These are phyloP conservation scores for Calameuta idolon DNA, from an alignment of 2,888 invertebrate genomes.

Conservation along the genomic window DNA sequence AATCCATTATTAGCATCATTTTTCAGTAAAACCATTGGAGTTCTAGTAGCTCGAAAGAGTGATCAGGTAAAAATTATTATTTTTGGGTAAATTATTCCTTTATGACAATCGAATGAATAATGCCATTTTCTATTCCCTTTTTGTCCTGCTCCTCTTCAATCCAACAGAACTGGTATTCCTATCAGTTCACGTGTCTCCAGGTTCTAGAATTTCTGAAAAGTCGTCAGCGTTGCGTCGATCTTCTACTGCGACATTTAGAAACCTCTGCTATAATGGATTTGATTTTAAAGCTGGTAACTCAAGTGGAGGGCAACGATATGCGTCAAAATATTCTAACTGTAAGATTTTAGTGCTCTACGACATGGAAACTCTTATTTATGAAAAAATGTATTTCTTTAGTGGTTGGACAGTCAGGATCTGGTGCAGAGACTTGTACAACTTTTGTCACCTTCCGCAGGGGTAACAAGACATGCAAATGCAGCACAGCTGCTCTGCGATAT, in stretches of 20 bases:
- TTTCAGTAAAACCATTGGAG: constrained; percentile 94
- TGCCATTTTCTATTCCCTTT: not conserved
- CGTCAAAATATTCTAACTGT: constrained; percentile 79
- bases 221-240: constrained; percentile 87
- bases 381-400: constrained; percentile 70
- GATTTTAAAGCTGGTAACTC: constrained; percentile 85
- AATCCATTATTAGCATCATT: constrained; percentile 96
- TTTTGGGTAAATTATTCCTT: constrained; percentile 22
- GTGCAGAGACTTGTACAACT: constrained; percentile 82
- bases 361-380: constrained; percentile 9
- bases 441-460: constrained; percentile 75
- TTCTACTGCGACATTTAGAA: constrained; percentile 89
- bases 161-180: constrained; percentile 88
- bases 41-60: constrained; percentile 87
- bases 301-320: constrained; percentile 82
- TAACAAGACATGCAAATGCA: constrained; percentile 87
- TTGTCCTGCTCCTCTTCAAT: constrained; percentile 38
- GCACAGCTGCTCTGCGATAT: constrained; percentile 91
- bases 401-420: constrained; percentile 89
- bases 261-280: constrained; percentile 96
- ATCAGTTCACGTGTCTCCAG: constrained; percentile 91
- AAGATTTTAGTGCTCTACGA: constrained; percentile 52
- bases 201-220: constrained; percentile 92
- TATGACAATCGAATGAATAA: not conserved
- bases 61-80: constrained; percentile 76